Conservation (phyloP, 2,797 vertebrate species). For the Galaxias olidus region DNA sequence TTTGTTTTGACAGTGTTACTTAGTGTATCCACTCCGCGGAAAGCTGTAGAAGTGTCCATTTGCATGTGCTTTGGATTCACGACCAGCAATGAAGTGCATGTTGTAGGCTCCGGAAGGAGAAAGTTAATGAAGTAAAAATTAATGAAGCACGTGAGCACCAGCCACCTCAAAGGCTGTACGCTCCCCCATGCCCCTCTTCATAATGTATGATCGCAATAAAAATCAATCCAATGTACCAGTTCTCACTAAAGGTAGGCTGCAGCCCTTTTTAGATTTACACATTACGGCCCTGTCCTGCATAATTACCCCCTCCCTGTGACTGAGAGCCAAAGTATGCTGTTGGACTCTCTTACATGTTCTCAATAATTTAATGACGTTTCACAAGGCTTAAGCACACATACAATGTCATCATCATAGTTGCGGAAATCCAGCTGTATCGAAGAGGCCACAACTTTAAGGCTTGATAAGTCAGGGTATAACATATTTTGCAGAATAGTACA, state of each 20-base stretch:
- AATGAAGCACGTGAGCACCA: constrained; percentile 81
- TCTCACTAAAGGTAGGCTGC: constrained; percentile 78
- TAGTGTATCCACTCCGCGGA: constrained; percentile 52
- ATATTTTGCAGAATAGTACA: too few species aligned
- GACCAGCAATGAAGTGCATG: constrained; percentile 65
- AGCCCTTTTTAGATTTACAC: constrained; percentile 79
- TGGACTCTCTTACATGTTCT: constrained; percentile 13
- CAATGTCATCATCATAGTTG: constrained; percentile 28
- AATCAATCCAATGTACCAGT: constrained; percentile 85
- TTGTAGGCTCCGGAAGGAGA: constrained; percentile 77
- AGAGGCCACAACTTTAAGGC: too few species aligned
- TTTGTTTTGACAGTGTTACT: constrained; percentile 64
- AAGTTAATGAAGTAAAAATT: constrained; percentile 86
- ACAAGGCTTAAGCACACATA: constrained; percentile 56
- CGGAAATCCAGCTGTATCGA: too few species aligned
- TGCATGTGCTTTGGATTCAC: constrained; percentile 55
- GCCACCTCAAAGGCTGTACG: constrained; percentile 76
- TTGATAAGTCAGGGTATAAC: too few species aligned
- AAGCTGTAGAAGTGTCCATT: constrained; percentile 48
- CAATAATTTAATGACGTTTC: constrained; percentile 65
- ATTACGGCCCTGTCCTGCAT: constrained; percentile 71
- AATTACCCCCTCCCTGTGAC: constrained; percentile 57
- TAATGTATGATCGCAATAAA: constrained; percentile 86
- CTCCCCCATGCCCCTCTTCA: constrained; percentile 79
- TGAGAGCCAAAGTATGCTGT: constrained; percentile 13